Conservation (phyloP, 2,113 vertebrate species). For the Xiphophorus couchianus region DNA sequence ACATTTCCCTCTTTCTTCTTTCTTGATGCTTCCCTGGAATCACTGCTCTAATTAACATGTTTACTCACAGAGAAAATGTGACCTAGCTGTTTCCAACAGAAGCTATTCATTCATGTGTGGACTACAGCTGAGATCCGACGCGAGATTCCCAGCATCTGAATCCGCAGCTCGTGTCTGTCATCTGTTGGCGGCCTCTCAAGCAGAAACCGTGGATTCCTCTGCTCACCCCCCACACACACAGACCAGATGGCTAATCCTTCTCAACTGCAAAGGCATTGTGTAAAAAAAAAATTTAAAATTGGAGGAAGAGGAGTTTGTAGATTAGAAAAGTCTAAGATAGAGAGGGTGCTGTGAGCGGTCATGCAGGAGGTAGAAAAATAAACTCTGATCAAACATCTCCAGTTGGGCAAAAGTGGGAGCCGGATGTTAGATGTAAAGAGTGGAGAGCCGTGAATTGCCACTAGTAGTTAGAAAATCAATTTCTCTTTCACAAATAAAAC, state of each 20-base stretch:
- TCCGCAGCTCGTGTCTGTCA: slow-evolving; percentile 32
- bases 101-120: slow-evolving; percentile 47
- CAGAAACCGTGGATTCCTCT: slow-evolving; percentile 8
- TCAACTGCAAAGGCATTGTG: slow-evolving; percentile 36
- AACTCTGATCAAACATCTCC: not conserved
- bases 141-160: slow-evolving; percentile 29
- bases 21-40: not conserved
- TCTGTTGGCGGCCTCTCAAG: slow-evolving; percentile 47
- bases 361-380: not conserved
- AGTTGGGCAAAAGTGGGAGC: not conserved
- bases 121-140: slow-evolving; percentile 47
- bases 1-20: not conserved
- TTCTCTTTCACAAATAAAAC: no score
- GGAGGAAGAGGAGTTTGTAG: slow-evolving; percentile 30
- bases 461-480: not conserved
- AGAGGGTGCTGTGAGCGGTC: not conserved
- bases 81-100: slow-evolving; percentile 18
- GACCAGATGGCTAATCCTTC: slow-evolving; percentile 67
- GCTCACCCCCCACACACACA: not conserved
- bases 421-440: not conserved
- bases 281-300: slow-evolving; percentile 16
- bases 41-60: slow-evolving; percentile 37
- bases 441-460: not conserved
- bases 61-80: slow-evolving; percentile 36
- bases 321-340: slow-evolving; percentile 25